phyloP scores from a whole-genome alignment of 92 coral and sea anemone genomes.

The Hydrozoanthus gracilis region DNA sequence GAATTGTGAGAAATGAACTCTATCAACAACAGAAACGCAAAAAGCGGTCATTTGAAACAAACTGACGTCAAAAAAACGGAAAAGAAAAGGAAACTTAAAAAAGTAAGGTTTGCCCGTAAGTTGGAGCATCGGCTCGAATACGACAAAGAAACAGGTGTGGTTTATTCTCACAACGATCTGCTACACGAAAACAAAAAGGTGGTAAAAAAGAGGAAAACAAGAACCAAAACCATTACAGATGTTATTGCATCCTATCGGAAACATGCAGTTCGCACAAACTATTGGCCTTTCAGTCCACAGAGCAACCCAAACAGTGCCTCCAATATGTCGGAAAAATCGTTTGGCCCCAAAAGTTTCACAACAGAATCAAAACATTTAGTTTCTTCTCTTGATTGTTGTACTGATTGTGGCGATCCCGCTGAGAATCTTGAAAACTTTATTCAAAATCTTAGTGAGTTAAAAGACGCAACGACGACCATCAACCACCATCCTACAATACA shows the following conservation, averaged over 20 bases:
- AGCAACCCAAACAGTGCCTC: background rate
- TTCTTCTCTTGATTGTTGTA: too few relatives aligned
- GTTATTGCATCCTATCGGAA: conserved; percentile 56
- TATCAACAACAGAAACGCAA: background rate
- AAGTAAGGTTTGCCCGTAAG: conserved; percentile 74
- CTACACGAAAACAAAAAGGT: conserved; percentile 7
- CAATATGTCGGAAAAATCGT: background rate
- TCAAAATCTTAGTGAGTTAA: too few relatives aligned
- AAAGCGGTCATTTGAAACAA: background rate
- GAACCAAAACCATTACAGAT: conserved; percentile 56
- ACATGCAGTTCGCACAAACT: conserved; percentile 33
- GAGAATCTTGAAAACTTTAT: too few relatives aligned
- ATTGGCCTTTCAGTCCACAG: background rate
- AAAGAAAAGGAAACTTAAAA: conserved; percentile 28
- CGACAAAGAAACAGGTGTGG: conserved; percentile 64
- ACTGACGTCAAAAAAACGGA: background rate
- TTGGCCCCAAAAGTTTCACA: too few relatives aligned
- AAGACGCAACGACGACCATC: too few relatives aligned
- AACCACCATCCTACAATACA: too few relatives aligned
- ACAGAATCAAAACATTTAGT: too few relatives aligned
- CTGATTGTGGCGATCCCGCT: too few relatives aligned
- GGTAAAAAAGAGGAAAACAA: background rate
- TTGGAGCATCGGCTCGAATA: conserved; percentile 78
- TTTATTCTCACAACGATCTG: conserved; percentile 33
- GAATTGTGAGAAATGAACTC: background rate